These are phyloP conservation scores for Petrocephalus schoutedeni DNA, from an alignment of 2,797 vertebrate genomes.

Conservation along the genomic window DNA sequence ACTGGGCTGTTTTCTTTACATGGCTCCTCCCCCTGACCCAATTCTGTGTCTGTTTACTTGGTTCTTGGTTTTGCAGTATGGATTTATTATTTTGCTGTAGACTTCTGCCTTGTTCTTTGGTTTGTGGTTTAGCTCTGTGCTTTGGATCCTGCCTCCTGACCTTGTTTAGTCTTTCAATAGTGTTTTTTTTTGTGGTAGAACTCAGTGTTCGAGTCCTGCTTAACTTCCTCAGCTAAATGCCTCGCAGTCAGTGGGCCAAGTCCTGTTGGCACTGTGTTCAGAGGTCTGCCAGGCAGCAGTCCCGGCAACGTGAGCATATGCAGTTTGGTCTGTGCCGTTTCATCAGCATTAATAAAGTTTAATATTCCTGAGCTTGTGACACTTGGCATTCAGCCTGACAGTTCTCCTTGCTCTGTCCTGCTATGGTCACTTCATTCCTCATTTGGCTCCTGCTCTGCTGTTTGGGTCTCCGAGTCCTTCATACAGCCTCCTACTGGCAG, in stretches of 20 bases:
- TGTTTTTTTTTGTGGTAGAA: background rate
- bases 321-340: background rate
- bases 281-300: background rate
- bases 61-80: background rate
- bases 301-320: background rate
- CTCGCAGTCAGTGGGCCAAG: background rate
- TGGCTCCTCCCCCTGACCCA: background rate
- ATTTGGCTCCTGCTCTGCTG: background rate
- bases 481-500: background rate
- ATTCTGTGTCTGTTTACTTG: background rate
- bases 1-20: background rate
- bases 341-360: background rate
- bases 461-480: background rate
- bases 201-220: background rate
- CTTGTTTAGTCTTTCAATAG: background rate
- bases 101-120: background rate
- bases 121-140: background rate
- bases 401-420: background rate
- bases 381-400: background rate
- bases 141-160: background rate
- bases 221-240: background rate
- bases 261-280: background rate
- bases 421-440: background rate
- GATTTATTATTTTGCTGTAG: background rate
- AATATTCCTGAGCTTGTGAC: background rate